These are phyloP conservation scores for Halcyon badia DNA, from an alignment of 2,797 vertebrate genomes.

Conservation along the genomic window DNA sequence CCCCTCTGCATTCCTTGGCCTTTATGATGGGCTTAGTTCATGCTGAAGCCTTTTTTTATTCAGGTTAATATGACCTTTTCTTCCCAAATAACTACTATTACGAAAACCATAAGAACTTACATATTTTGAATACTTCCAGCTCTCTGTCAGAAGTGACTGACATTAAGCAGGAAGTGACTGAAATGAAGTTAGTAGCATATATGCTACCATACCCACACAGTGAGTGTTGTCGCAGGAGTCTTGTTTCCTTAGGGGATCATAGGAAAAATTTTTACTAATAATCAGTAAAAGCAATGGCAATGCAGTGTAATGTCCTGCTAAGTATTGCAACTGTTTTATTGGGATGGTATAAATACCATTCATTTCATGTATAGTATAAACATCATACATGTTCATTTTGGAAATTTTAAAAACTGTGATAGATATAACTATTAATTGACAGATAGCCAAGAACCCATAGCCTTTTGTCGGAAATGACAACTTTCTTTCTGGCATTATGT, in stretches of 20 bases:
- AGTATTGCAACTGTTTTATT: background rate
- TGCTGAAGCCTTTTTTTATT: background rate
- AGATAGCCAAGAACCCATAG: background rate
- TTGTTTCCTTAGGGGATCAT: background rate
- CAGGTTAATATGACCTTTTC: background rate
- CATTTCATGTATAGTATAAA: background rate
- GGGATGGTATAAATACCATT: background rate
- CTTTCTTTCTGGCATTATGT: background rate
- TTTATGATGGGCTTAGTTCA: background rate
- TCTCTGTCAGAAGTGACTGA: background rate
- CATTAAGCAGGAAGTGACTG: background rate
- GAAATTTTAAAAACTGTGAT: background rate
- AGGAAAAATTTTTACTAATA: background rate
- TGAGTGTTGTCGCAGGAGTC: background rate
- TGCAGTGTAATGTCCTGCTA: background rate
- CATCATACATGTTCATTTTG: background rate
- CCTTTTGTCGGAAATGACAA: background rate
- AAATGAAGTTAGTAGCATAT: background rate
- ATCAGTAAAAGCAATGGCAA: background rate
- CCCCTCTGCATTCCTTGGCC: background rate
- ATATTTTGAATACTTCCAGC: background rate
- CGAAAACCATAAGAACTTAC: background rate
- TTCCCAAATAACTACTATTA: background rate
- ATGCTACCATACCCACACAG: background rate
- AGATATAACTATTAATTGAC: background rate